Conservation (phyloP, 2,888 invertebrate species). For the Amphipyra berbera region DNA sequence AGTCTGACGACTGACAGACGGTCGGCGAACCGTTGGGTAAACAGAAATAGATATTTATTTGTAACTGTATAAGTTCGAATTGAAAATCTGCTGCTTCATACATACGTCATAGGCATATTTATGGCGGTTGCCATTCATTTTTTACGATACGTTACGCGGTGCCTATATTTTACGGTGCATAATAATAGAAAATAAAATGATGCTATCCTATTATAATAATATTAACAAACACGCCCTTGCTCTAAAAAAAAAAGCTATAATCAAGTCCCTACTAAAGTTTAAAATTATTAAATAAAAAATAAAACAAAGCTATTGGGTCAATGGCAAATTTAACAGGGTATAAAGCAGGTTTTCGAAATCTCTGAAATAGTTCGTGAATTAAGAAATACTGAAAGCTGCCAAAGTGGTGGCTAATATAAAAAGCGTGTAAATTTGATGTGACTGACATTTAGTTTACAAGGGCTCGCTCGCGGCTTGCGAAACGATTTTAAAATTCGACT, state of each 20-base stretch:
- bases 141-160: conserved; percentile 11
- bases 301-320: conserved; percentile 76
- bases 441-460: conserved; percentile 80
- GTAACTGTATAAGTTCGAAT: conserved; percentile 23
- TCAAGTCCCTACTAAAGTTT: conserved; percentile 48
- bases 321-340: conserved; percentile 73
- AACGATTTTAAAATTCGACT: conserved; percentile 70
- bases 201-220: conserved; percentile 6
- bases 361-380: conserved; percentile 71
- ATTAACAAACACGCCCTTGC: conserved; percentile 54
- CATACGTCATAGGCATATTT: conserved; percentile 28
- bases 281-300: conserved; percentile 51
- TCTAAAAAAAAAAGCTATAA: conserved; percentile 57
- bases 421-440: conserved; percentile 63
- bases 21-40: conserved; percentile 42
- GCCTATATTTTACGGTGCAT: conserved; percentile 1
- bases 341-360: conserved; percentile 71
- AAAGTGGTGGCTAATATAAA: conserved; percentile 73
- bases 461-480: conserved; percentile 73
- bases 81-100: conserved; percentile 23
- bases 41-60: conserved; percentile 51
- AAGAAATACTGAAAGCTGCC: conserved; percentile 75
- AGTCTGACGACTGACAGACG: conserved; percentile 32
- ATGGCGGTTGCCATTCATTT: neutral
- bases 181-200: conserved; percentile 8